phyloP scores from a whole-genome alignment of 2,888 invertebrate genomes.

The Acrocyrtus sp. region DNA sequence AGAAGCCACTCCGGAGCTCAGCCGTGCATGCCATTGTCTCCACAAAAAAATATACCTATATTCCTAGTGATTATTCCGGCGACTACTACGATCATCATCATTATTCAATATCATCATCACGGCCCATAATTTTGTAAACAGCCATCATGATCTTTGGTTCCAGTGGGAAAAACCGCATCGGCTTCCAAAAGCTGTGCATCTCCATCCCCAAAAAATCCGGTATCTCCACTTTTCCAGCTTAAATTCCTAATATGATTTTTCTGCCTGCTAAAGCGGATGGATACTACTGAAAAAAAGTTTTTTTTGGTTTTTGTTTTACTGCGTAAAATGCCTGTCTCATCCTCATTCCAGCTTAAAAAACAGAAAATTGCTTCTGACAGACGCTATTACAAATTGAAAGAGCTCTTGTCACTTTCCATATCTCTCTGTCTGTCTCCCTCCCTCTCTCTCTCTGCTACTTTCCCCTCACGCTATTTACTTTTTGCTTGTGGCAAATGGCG shows the following conservation, averaged over 20 bases:
- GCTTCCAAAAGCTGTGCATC: neutral
- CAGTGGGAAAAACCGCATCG: no score
- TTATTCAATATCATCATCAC: neutral
- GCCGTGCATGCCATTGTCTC: conserved; percentile 10
- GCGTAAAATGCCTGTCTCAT: neutral
- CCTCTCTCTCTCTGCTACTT: no score
- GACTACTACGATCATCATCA: neutral
- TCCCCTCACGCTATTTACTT: no score
- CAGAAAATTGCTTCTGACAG: conserved; percentile 27
- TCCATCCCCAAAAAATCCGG: no score
- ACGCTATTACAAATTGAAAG: conserved; percentile 38
- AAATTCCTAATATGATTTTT: neutral
- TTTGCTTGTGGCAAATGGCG: no score
- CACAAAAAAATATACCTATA: no score
- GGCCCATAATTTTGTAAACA: conserved; percentile 4
- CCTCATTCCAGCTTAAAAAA: neutral
- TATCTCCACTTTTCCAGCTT: neutral
- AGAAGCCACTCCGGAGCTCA: conserved; percentile 4
- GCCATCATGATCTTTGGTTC: neutral
- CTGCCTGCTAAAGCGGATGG: neutral
- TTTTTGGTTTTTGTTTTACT: neutral
- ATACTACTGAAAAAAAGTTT: neutral
- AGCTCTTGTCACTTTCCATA: conserved; percentile 34
- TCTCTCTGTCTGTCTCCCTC: conserved; percentile 1
- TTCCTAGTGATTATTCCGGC: neutral